Base-by-base conservation (phyloP, 2,797 vertebrate genomes). In the Acipenser transmontanus region DNA sequence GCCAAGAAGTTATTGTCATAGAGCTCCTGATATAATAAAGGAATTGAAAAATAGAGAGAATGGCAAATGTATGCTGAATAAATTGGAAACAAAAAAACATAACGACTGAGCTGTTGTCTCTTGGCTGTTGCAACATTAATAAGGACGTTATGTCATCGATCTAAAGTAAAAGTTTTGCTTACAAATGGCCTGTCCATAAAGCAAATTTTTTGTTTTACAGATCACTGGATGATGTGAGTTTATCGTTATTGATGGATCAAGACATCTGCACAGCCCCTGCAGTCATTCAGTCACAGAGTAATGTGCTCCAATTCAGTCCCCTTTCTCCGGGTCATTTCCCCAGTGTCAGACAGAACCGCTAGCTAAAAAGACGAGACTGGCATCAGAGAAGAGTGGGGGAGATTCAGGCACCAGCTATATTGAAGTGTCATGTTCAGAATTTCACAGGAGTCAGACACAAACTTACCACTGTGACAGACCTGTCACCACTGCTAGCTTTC, bases 401-500 rank as follows among this genome's bases (percentile, higher is more conserved):
- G 17, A 69, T 66, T 7, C 73, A 62, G 66, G 69, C 73, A 74
- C 78, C 49, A 65, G 59, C 47, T 70, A 34, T 34, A 34, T 34
- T 34, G 34, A 34, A 34, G 4, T 4, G 34, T 34, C 34, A 34
- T 34, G 34, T 34, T 34, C 34, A 34, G 34, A 34, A 34, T 34
- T 34, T 34, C 79, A 73, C 67, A 75, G 71, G 72, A 67, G 79
- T 49, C 74, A 69, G 80, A 70, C 77, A 75, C 86, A 88, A 73
- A 81, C 87, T 47, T 72, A 87, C 87, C 78, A 91, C 89, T 67
- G 81, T 90, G 70, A 93, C 93, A 70, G 68, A 78, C 67, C 88
- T 96, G 72, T 84, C 89, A n/a, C 89, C 93, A 8, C 79, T 98
- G 12, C 11, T 98, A 79, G 90, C 86, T 69, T 89, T 84, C 68